These are phyloP conservation scores for Ophion costatus DNA, from an alignment of 2,888 invertebrate genomes.

Conservation along the genomic window DNA sequence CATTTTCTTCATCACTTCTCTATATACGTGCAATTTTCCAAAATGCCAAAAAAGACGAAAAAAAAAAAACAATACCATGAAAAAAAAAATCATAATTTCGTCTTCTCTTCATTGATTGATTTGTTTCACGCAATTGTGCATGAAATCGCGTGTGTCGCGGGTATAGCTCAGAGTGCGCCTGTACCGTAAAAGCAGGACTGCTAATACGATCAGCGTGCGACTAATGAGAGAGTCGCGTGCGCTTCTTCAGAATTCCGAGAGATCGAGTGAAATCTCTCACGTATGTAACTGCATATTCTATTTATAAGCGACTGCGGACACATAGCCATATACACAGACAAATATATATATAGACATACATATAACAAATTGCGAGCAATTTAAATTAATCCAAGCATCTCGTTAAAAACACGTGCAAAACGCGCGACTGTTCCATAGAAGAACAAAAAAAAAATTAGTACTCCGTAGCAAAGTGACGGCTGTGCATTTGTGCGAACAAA, in stretches of 20 bases:
- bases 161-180: neutral
- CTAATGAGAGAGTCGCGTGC: slow-evolving; percentile 63
- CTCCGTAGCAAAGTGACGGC: neutral
- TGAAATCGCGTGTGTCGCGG: too few species aligned
- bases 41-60: neutral
- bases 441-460: neutral
- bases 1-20: too few species aligned
- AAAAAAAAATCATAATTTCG: neutral
- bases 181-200: slow-evolving; percentile 21
- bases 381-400: slow-evolving; percentile 9
- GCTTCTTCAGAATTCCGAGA: slow-evolving; percentile 49
- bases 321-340: too few species aligned
- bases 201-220: slow-evolving; percentile 47
- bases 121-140: neutral
- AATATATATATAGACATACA: too few species aligned
- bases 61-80: neutral
- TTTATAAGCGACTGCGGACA: too few species aligned
- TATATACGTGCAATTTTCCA: too few species aligned
- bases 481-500: neutral
- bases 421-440: neutral
- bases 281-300: neutral
- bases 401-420: neutral
- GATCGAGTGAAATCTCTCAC: slow-evolving; percentile 60
- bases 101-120: neutral
- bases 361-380: neutral